Evolutionary conservation across 1,140 invertebrate species (phyloP), one percentile per base, ranked within the genome.

Genomic region (Micrasema longulum): DNA sequence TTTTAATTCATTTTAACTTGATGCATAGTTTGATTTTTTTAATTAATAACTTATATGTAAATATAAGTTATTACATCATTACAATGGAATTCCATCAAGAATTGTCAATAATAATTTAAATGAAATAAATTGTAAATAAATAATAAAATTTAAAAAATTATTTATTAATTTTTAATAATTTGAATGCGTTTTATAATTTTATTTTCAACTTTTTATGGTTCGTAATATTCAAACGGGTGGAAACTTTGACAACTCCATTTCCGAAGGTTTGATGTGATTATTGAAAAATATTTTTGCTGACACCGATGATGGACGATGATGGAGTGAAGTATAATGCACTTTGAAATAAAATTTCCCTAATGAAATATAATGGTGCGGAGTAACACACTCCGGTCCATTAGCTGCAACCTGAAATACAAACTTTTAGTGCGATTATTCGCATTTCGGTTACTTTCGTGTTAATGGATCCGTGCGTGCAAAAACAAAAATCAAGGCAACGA

Each of bases 231-330:
- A 57, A 57, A 57, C 36, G 53, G 53, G 36, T 57, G 35, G 35
- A 14, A 11, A 23, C 43, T 55, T 16, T 55, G 50, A 53, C 65
- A 53, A 26, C 45, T 50, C 63, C 36, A 35, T 66, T 26, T 18
- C 20, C 36, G 26, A 23, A 31, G 64, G 57, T 69, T 69, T 74
- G 48, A 74, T 70, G 72, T 69, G 66, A 74, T 74, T 74, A 74
- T 74, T 57, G 38, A 38, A 66, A 65, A 52, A 50, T 45, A 67
- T 74, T 74, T 74, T 53, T 41, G 67, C 69, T 68, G 63, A 71
- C 68, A 63, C 43, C 62, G 38, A 23, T 75, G 73, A 75, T 75
- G 73, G 69, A 74, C 73, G 68, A 74, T 74, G 73, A 71, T 74
- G 62, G 57, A 74, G 38, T 52, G 63, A 53, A 35, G 64, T 48